Base-by-base conservation (phyloP, 2,888 invertebrate species). In the Listrodromus nycthemerus region DNA sequence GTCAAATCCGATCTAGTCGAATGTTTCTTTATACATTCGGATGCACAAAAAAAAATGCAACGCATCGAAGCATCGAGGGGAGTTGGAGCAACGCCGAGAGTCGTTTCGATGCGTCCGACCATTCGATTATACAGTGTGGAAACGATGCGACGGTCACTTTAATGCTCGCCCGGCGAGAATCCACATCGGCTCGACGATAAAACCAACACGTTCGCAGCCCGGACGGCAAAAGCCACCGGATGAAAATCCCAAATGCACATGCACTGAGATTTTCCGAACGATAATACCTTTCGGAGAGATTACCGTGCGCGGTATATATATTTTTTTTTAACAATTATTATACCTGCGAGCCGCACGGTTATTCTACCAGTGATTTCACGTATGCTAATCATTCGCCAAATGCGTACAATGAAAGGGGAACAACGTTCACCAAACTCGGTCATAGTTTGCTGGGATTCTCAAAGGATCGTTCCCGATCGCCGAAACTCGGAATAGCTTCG, bases 191-290 rank as follows among this genome's bases (percentile, higher is more conserved):
- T 45, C 37, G 41, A n/a, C 50, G 74, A 37, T 61, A 70, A 71
- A 52, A 45, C 74, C 41, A 8, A 2, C 13, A 10, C 41, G 41
- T 19, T 45, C 19, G 37, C 69, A 21, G 48, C 8, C 52, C 50
- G 16, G 24, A 24, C 21, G 48, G 21, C 70, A 82, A 82, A 71
- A 50, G 48, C 37, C 50, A 73, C 16, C 45, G 71, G 71, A 83
- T 83, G 75, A 76, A 80, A 76, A 76, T 71, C 67, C 67, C 66
- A 75, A 30, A 63, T 33, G 33, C 63, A 19, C 37, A 37, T 24
- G 16, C n/a, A 65, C 24, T 24, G 13, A 74, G 27, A 30, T n/a
- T 10, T 13, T 21, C 6, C 45, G 27, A 21, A 30, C 48, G 65
- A 73, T 71, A 74, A 74, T 48, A 63, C 61, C 21, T 37, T 74